Evolutionary conservation across 2,113 vertebrate species (phyloP).

Genomic region (Podarcis raffonei): DNA sequence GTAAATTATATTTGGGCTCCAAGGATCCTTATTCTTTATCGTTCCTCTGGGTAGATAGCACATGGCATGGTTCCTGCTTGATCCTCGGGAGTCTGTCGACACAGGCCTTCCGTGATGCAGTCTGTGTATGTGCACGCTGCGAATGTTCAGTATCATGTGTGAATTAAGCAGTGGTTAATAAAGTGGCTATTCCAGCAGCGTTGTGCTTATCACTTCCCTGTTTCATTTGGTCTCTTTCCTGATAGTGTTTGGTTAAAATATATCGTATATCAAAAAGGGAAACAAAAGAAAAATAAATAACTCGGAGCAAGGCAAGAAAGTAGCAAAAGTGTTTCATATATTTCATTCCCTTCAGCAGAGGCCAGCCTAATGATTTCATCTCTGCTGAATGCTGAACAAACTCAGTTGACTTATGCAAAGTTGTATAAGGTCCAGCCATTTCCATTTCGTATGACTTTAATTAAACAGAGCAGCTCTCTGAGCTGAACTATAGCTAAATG

Average conservation of each 20-base stretch:
- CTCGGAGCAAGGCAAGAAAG: not conserved
- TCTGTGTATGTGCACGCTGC: not conserved
- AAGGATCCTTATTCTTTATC: not conserved
- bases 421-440: conserved; percentile 3
- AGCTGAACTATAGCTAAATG: conserved; percentile 16
- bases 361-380: conserved; percentile 32
- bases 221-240: not conserved
- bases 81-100: not conserved
- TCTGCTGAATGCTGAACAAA: conserved; percentile 12
- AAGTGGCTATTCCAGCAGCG: not conserved
- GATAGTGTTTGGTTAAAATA: not conserved
- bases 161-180: conserved; percentile 9
- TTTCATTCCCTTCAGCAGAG: not conserved
- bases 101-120: not conserved
- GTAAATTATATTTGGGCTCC: not conserved
- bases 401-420: not conserved
- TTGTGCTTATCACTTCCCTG: fast-evolving
- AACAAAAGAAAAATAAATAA: conserved; percentile 9
- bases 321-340: not conserved
- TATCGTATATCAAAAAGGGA: not conserved
- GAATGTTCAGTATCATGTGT: not conserved
- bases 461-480: conserved; percentile 18
- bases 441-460: conserved; percentile 31
- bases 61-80: not conserved
- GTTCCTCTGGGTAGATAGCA: not conserved